These are phyloP conservation scores for Cherax quadricarinatus DNA, from an alignment of 1,140 invertebrate species.

Conservation along the genomic window DNA sequence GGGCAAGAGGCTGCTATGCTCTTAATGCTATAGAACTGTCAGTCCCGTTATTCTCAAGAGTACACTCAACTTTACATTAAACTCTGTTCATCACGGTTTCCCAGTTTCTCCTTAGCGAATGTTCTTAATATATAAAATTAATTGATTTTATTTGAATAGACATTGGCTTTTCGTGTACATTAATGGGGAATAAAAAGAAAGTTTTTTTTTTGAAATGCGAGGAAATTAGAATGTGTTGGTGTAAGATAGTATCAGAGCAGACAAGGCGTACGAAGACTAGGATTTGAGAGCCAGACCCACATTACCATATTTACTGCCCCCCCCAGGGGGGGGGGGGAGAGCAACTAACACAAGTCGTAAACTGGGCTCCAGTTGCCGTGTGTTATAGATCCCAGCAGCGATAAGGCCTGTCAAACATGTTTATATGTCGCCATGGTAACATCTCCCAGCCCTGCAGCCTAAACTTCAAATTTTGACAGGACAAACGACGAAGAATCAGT, in stretches of 20 bases:
- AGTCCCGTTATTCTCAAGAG: not conserved
- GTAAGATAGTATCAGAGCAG: too few relatives aligned
- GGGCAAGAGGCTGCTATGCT: constrained; percentile 24
- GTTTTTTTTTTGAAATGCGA: too few relatives aligned
- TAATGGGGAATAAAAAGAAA: too few relatives aligned
- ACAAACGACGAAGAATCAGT: too few relatives aligned
- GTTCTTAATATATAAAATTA: not conserved
- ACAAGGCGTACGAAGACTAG: not conserved
- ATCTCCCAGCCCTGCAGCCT: not conserved
- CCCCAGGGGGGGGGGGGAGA: not conserved
- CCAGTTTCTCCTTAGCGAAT: not conserved
- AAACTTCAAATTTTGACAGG: not conserved
- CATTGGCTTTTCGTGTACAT: too few relatives aligned
- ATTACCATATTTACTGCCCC: constrained; percentile 3
- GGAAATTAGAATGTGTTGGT: too few relatives aligned
- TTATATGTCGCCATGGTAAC: not conserved
- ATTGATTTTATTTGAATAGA: not conserved
- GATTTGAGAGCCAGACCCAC: not conserved
- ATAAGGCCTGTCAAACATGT: not conserved
- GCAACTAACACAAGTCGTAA: not conserved
- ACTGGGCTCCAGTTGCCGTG: not conserved
- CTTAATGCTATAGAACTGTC: not conserved
- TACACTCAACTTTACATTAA: not conserved
- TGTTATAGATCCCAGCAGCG: not conserved
- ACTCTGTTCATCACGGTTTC: not conserved